Evolutionary conservation across 1,140 invertebrate genomes (phyloP).

Genomic region (Trinorchestia longiramus): DNA sequence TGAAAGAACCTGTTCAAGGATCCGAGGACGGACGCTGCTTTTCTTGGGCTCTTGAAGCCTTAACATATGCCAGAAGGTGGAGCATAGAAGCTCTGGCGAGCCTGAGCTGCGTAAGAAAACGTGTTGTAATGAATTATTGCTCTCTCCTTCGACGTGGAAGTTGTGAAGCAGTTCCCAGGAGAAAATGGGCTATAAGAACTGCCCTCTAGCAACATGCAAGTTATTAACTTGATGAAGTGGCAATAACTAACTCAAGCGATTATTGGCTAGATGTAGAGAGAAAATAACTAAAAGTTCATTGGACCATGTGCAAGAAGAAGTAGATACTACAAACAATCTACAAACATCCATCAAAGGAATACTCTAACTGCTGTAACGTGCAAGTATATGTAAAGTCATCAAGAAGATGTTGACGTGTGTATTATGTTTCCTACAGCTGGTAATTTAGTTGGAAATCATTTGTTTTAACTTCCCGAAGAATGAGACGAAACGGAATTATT

Average conservation of each 20-base stretch:
- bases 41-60: slow-evolving; percentile 4
- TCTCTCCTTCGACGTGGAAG: neutral
- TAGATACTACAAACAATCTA: no score
- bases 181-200: neutral
- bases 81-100: neutral
- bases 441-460: no score
- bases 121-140: slow-evolving; percentile 1
- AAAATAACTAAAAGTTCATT: no score
- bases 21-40: neutral
- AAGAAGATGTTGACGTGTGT: no score
- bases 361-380: no score
- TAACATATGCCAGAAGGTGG: slow-evolving; percentile 44
- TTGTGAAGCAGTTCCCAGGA: neutral
- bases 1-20: slow-evolving; percentile 45
- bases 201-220: neutral
- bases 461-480: no score
- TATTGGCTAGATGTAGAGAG: no score
- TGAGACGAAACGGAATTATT: no score
- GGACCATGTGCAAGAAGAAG: no score
- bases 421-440: no score
- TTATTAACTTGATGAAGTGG: neutral
- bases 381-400: no score
- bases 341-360: no score
- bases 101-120: neutral
- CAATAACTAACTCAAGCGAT: neutral